Base-by-base conservation (phyloP, 2,888 invertebrate species). In the Eulithis testata region DNA sequence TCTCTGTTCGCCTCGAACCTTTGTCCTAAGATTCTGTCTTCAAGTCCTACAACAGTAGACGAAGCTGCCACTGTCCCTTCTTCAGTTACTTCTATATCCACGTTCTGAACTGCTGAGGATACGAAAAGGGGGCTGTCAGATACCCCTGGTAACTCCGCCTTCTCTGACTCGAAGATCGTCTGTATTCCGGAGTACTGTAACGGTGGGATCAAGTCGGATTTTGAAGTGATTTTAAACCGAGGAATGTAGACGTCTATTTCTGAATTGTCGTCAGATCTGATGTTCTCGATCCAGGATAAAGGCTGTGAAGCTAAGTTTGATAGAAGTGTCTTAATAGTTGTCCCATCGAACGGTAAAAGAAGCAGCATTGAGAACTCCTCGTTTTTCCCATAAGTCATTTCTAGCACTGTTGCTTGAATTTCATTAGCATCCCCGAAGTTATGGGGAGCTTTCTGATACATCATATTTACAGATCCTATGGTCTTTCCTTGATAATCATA, bases 1-100 rank as follows among this genome's bases (percentile, higher is more conserved):
- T 96, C 96, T 75, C 93, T 94, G 76, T 96, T 95, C 0, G 95
- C 94, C 73, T 93, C 91, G 73, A 96, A 95, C 70, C 94, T 92
- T 31, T 94, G 94, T 0, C 86, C 87, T 31, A 91, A 69, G 45
- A 91, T 86, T 40, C 91, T 87, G 43, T 91, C 90, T 77, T 93
- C 91, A 52, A 93, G 77, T 0, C 90, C 91, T 0, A 91, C 83
- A 0, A 92, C 93, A 4, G 96, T 94, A 0, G 95, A 94, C 0
- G 95, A 94, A 0, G 95, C 93, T 0, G 96, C 96, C 3, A 95
- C 94, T 0, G 96, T 96, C 0, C 97, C 97, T 78, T 96, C 94
- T 85, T 97, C 97, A 60, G 94, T 95, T 0, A 97, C 96, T 75
- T 96, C 95, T 63, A 97, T 94, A 75, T 94, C 94, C 0, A 96